Percentiles rank a stretch among this genome's conserved stretches.
These are phyloP conservation scores for Megaceryle maxima DNA, from an alignment of 2,113 vertebrate species.

Conservation along the genomic window DNA sequence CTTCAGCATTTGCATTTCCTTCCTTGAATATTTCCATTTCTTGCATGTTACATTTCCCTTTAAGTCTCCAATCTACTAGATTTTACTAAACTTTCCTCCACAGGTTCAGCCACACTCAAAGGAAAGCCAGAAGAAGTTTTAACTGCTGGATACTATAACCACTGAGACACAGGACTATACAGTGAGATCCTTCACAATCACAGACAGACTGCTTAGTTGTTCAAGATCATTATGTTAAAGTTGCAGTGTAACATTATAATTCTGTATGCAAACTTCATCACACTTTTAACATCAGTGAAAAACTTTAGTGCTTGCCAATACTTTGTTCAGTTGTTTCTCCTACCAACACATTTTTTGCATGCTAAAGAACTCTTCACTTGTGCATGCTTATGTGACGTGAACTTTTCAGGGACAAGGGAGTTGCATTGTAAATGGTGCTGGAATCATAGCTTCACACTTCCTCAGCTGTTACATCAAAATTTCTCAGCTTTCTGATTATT, in stretches of 20 bases:
- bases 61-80: neutral
- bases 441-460: neutral
- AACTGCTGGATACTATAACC: neutral
- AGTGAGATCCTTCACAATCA: neutral
- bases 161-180: neutral
- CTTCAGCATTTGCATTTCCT: neutral
- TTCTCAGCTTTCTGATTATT: neutral
- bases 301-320: neutral
- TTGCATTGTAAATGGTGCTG: neutral
- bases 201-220: neutral
- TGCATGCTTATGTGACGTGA: neutral
- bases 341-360: neutral
- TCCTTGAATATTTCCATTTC: neutral
- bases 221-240: neutral
- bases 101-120: neutral
- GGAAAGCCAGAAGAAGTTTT: neutral
- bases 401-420: neutral
- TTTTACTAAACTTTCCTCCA: neutral
- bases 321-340: neutral
- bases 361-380: neutral
- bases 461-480: neutral
- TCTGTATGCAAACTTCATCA: neutral
- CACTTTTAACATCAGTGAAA: neutral
- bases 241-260: neutral
- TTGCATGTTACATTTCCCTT: neutral